Base-by-base conservation (phyloP, 2,797 vertebrate genomes). In the Oreochromis mossambicus region DNA sequence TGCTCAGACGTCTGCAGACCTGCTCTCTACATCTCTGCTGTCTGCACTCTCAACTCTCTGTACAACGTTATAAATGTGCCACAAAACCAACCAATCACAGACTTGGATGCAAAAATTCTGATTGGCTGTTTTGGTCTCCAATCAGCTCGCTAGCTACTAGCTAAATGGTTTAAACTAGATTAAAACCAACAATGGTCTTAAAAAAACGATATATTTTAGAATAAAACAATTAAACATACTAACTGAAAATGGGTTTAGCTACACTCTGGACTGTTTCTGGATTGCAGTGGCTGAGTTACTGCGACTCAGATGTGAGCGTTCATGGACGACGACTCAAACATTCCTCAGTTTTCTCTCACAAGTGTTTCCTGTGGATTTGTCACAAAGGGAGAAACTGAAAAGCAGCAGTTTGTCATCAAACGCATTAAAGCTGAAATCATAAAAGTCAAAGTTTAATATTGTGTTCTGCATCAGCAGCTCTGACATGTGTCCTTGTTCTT, bases 321-420 rank as follows among this genome's bases (percentile, higher is more conserved):
- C 26, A 9, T 56, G 55, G 55, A 0, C 24, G 0, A 56, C 3
- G 50, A 51, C 48, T 51, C 17, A 19, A 50, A 51, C 19, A 3
- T 52, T 52, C 50, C 50, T 52, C 50, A 2, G 50, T 9, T 21
- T 52, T 21, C 19, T 52, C 50, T 52, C 50, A 56, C 55, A 6
- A 58, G 26, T 32, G 26, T 58, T 58, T 19, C 56, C 29, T 58
- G 56, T 58, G 29, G 29, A 58, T 32, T 10, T 58, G 56, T 61
- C 56, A 61, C 29, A 12, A 14, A 68, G 36, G 36, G 12, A 21
- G 12, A 24, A 68, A 14, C n/a, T 68, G 63, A 38, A 66, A 11
- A 38, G 19, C 19, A 21, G 34, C 17, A 50, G 17, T 4, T 3
- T 10, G 17, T n/a, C 8, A n/a, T 51, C 50, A n/a, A 19, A 46